Base-by-base conservation (phyloP, 2,113 vertebrate genomes). In the Caloenas nicobarica region DNA sequence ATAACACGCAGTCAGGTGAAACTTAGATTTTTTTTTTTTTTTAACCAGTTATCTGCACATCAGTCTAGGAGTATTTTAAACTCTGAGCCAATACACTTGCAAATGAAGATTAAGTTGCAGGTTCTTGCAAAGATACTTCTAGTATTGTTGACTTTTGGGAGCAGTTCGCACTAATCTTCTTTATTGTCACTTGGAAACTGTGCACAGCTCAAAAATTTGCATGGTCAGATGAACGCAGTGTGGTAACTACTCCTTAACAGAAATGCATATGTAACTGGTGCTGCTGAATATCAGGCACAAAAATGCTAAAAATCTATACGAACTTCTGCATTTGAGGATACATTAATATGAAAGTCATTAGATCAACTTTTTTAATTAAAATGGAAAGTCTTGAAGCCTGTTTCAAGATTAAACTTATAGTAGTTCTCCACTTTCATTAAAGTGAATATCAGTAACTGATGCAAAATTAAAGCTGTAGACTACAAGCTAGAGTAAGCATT, bases 41-140 rank as follows among this genome's bases (percentile, higher is more conserved):
- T 96, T 94, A 96, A 97, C 96, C 97, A 97, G 97, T 97, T 97
- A 97, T 56, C 76, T 87, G 87, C 76, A 92, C 42, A 51, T 62
- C 77, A 22, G 61, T 81, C 80, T 71, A 84, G 91, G 81, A 95
- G 61, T 76, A 84, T 44, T 54, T 76, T 44, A 29, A 94, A 40
- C 34, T 78, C 68, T 40, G 25, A 88, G 69, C 48, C 57, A 69
- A 72, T n/a, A 62, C 1, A 48, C 36, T 70, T 73, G 36, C 8
- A 84, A 28, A 38, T 17, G n/a, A 66, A 62, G 38, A 78, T 34
- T 22, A 58, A 51, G 29, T 77, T 22, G 23, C 33, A 33, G 51
- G 28, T 34, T 91, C 88, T 65, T 85, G 42, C 56, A 89, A 48
- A 46, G 21, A 40, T 48, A 33, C 48, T 77, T 80, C 86, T 29